phyloP scores from a whole-genome alignment of 2,888 invertebrate genomes.

The Nebria brevicollis region DNA sequence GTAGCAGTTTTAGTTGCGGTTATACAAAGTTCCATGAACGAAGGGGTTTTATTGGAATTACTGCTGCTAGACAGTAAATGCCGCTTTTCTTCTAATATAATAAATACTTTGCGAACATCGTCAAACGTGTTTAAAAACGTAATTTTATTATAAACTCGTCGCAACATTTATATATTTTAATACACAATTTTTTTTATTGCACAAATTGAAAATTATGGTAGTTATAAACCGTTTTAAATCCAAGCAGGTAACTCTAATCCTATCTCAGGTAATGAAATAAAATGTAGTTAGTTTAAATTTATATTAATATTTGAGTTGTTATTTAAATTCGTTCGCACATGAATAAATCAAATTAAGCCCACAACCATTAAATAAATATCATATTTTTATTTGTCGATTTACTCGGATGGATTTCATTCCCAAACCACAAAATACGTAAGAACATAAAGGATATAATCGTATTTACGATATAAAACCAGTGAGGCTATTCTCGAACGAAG shows the following conservation, averaged over 20 bases:
- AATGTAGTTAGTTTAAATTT: too few species aligned
- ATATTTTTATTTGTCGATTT: not conserved
- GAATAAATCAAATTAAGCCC: too few species aligned
- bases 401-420: not conserved
- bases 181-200: not conserved
- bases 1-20: constrained; percentile 49
- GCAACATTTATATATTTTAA: not conserved
- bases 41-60: constrained; percentile 55
- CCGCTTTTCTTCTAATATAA: not conserved
- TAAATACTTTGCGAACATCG: not conserved
- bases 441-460: not conserved
- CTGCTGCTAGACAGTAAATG: constrained; percentile 56
- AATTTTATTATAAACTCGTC: not conserved
- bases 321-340: not conserved
- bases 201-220: too few species aligned
- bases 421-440: not conserved
- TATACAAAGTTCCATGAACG: constrained; percentile 57
- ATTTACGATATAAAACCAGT: not conserved
- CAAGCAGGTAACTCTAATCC: too few species aligned
- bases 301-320: not conserved
- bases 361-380: not conserved
- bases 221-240: too few species aligned
- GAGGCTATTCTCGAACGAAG: not conserved
- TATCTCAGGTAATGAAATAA: too few species aligned
- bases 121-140: not conserved